phyloP scores from a whole-genome alignment of 1,140 invertebrate species.

The Leptopilina boulardi region DNA sequence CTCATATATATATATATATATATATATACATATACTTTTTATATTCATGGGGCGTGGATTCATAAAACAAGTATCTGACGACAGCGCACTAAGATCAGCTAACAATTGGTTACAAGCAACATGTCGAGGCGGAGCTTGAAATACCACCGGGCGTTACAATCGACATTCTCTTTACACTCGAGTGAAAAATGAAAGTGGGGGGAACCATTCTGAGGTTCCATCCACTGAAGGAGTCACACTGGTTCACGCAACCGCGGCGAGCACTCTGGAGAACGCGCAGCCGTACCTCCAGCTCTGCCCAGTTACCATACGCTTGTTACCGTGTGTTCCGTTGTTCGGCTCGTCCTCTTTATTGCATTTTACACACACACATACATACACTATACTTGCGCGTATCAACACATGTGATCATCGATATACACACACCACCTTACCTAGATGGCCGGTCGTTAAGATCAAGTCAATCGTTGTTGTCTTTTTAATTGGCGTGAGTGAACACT shows the following conservation, averaged over 20 bases:
- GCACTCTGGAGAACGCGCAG: conserved; percentile 58
- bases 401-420: conserved; percentile 7
- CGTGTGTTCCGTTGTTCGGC: background rate
- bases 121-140: conserved; percentile 44
- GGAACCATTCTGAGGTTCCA: conserved; percentile 44
- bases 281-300: conserved; percentile 40
- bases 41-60: conserved; percentile 20
- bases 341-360: conserved; percentile 32
- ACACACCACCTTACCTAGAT: background rate
- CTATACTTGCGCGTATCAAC: background rate
- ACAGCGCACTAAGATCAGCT: conserved; percentile 29
- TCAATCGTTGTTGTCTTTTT: too few relatives aligned
- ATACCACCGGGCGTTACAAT: conserved; percentile 40
- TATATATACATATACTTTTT: too few relatives aligned
- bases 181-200: conserved; percentile 40
- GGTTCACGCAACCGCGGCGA: conserved; percentile 73
- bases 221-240: conserved; percentile 61
- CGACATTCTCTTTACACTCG: conserved; percentile 46
- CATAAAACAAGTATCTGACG: conserved; percentile 17
- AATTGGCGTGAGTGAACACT: conserved; percentile 19
- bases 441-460: conserved; percentile 2
- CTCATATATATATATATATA: too few relatives aligned
- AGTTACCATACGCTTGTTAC: conserved; percentile 39
- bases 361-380: background rate
- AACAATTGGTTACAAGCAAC: conserved; percentile 44